Conservation (phyloP, 2,888 invertebrate species). For the Pterostichus niger region DNA sequence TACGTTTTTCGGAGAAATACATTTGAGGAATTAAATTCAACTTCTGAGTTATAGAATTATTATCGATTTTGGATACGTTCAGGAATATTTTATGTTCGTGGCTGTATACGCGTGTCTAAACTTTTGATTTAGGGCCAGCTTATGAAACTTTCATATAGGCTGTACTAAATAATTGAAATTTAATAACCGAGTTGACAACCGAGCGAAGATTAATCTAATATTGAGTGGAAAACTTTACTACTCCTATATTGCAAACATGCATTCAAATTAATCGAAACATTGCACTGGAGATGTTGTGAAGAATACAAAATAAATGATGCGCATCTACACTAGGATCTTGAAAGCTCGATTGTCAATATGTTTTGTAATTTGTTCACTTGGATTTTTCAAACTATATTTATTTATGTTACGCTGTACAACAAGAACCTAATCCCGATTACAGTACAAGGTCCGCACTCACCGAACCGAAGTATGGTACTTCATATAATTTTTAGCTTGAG, state of each 20-base stretch:
- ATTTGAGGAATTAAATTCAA: conserved; percentile 34
- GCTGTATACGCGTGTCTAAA: conserved; percentile 38
- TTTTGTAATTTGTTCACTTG: too few relatives aligned
- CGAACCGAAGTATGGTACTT: too few relatives aligned
- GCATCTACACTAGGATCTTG: not conserved
- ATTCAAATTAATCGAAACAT: conserved; percentile 13
- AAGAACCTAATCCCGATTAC: too few relatives aligned
- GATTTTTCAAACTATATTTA: too few relatives aligned
- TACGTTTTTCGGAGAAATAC: conserved; percentile 17
- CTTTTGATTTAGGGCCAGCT: conserved; percentile 41
- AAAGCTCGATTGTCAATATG: too few relatives aligned
- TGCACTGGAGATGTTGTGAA: not conserved
- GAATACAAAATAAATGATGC: conserved; percentile 17
- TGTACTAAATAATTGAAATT: conserved; percentile 45
- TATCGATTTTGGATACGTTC: conserved; percentile 20
- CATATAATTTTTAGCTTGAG: too few relatives aligned
- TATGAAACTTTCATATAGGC: conserved; percentile 41
- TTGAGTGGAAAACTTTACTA: conserved; percentile 36
- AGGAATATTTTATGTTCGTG: conserved; percentile 35
- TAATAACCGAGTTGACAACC: conserved; percentile 44
- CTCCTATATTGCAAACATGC: conserved; percentile 18
- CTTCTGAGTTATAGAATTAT: conserved; percentile 18
- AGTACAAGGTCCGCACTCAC: too few relatives aligned
- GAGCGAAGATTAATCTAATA: conserved; percentile 37
- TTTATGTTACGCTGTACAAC: too few relatives aligned